Base-by-base conservation (phyloP, 2,113 vertebrate species). In the Spea multiplicata region DNA sequence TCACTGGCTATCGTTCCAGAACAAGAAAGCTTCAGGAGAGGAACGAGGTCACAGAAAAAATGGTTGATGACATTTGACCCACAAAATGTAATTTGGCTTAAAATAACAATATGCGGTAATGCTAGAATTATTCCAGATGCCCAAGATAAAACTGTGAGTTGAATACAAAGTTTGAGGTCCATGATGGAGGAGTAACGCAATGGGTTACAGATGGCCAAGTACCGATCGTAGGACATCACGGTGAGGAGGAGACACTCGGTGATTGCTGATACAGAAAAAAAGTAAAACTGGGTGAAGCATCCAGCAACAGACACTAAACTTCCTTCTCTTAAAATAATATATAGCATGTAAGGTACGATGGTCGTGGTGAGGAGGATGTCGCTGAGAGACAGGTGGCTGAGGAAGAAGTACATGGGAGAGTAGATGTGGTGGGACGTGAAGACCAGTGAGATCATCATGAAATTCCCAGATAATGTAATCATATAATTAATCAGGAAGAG, bases 221-320 rank as follows among this genome's bases (percentile, higher is more conserved):
- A 30, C 30, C 30, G 30, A 30, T 30, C 30, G 30, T 30, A 30
- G 30, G 30, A 30, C 30, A 30, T 30, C 30, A 30, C 86, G 6
- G 84, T 88, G 14, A 88, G 85, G 3, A 86, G 84, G 4, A 84
- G 84, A 78, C 85, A 87, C 48, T 89, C 85, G 44, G 85, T 84
- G 72, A 83, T 85, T 4, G 74, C 85, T 71, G 86, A 73, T 17
- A 82, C 86, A 13, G 86, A 76, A 75, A 89, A 88, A 66, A 86
- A 87, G 83, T 84, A 89, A 48, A 89, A 85, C 64, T 88, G 85
- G 1, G 75, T 83, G 80, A 88, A 87, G 76, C 87, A 88, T 8
- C 84, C 85, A 4, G 82, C 84, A 48, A 87, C 86, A 14, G 88
- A 87, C 46, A 88, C 84, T 1, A 71, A 62, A 57, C 84, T 85